Conservation (phyloP, 2,888 invertebrate genomes). For the Kuschelorhynchus macadamiae region DNA sequence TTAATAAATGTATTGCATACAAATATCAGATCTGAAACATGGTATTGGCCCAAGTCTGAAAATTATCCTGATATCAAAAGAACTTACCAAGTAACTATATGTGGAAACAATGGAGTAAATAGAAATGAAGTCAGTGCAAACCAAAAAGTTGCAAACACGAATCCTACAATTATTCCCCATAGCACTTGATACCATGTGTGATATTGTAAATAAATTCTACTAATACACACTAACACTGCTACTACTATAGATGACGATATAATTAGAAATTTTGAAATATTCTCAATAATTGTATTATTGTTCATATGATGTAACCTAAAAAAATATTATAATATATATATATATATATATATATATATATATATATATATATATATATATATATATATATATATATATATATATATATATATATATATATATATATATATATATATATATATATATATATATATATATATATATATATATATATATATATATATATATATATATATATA, state of each 20-base stretch:
- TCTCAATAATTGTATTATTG: constrained; percentile 83
- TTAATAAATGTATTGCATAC: too few relatives aligned
- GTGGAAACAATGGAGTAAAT: constrained; percentile 88
- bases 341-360: too few relatives aligned
- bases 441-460: too few relatives aligned
- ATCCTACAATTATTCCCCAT: constrained; percentile 83
- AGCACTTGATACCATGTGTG: constrained; percentile 87
- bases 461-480: too few relatives aligned
- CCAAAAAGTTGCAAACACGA: constrained; percentile 83
- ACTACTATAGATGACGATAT: constrained; percentile 74
- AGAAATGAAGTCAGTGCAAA: constrained; percentile 84
- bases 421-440: too few relatives aligned
- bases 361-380: too few relatives aligned
- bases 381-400: too few relatives aligned
- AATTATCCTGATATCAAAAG: neutral
- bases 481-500: too few relatives aligned
- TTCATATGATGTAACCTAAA: constrained; percentile 86
- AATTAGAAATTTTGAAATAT: constrained; percentile 79
- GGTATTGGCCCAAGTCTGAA: too few relatives aligned
- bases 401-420: too few relatives aligned
- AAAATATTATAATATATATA: constrained; percentile 48
- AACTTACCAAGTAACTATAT: constrained; percentile 87
- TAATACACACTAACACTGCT: constrained; percentile 76
- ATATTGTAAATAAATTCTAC: constrained; percentile 88
- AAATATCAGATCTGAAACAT: too few relatives aligned